These are phyloP conservation scores for Leontocebus nigricollis DNA, from an alignment of 2,797 vertebrate genomes.

Conservation along the genomic window DNA sequence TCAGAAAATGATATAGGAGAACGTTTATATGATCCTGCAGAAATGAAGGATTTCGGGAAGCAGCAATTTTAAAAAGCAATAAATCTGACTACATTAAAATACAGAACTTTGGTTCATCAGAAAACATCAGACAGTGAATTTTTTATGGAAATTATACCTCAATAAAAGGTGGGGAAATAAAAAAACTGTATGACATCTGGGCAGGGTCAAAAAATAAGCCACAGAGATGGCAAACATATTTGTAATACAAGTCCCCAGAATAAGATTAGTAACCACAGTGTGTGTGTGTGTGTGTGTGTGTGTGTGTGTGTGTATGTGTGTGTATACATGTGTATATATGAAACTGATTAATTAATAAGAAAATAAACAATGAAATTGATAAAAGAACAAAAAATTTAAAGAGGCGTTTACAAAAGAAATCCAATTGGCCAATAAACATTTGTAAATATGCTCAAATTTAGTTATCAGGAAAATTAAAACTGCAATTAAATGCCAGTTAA, in stretches of 20 bases:
- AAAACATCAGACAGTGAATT: too few species aligned
- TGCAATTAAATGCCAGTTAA: background rate
- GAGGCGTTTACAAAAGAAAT: background rate
- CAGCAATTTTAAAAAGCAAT: background rate
- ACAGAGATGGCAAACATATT: background rate
- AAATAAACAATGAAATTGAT: background rate
- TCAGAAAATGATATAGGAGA: too few species aligned
- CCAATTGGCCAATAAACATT: background rate
- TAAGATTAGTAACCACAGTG: background rate
- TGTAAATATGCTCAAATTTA: background rate
- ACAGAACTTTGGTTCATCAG: background rate
- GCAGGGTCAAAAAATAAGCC: background rate
- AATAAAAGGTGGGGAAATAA: background rate
- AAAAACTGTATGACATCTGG: background rate
- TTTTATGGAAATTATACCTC: background rate
- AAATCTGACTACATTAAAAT: background rate
- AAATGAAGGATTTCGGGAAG: background rate
- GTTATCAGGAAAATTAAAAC: background rate
- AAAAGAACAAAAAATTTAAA: background rate
- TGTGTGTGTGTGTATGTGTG: too few species aligned
- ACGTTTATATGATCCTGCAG: too few species aligned
- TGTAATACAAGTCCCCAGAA: background rate
- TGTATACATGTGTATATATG: too few species aligned
- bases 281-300: too few species aligned
- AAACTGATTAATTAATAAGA: background rate